Evolutionary conservation across 2,797 vertebrate species (phyloP), one percentile per base, ranked within the genome.

Genomic region (Chelon auratus): DNA sequence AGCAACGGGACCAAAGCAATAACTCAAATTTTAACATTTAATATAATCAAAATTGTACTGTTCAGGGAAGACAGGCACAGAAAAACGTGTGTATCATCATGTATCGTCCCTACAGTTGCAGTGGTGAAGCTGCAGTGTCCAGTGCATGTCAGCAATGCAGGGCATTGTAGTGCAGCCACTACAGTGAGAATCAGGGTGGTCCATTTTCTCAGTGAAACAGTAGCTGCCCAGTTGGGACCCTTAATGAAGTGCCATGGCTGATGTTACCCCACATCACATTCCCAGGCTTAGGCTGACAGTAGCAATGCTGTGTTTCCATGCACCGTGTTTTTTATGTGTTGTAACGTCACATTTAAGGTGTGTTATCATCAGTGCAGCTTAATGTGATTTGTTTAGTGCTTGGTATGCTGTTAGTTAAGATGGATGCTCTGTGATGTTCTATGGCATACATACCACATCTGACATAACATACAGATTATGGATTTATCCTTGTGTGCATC

Each of bases 181-280:
- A 60, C 72, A 65, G 62, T 24, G 76, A 63, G 62, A 60, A 26
- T 24, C 50, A 17, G 57, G 33, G 52, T 67, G 69, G 68, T 81
- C 73, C 58, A 39, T 48, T 59, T 9, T 64, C 60, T 65, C 39
- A 30, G 26, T 68, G 43, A 43, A 57, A 68, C 63, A 55, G 57
- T 20, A 66, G 73, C 64, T 55, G 42, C 60, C 9, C 30, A 51
- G 48, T 53, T 48, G 8, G 40, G 58, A 67, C 22, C 36, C 26
- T 64, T 59, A 48, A 76, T 55, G 51, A 82, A 68, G 68, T 69
- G 74, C 76, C 60, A 22, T 74, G 50, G 79, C 79, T 77, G 53
- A 75, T 72, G 48, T 62, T 51, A 68, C 57, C 60, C 72, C 57
- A 61, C 75, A 56, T 68, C 59, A 62, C 71, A 51, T 70, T 78